Evolutionary conservation across 2,113 vertebrate species (phyloP).

Genomic region (Callochromis pleurospilus): DNA sequence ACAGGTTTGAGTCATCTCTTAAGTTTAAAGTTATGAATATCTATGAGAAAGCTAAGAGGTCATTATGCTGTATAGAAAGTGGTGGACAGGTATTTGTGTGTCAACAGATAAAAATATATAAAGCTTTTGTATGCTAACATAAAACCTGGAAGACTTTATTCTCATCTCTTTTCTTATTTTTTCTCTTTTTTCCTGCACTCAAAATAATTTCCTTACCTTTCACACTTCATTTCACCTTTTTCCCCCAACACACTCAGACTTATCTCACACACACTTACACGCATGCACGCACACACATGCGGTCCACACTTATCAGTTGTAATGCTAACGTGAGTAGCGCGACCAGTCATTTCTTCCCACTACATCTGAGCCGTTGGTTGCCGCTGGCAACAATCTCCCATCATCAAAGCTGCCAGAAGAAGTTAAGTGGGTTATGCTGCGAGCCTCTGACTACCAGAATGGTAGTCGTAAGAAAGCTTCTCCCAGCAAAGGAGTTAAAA

Average conservation of each 20-base stretch:
- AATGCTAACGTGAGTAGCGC: constrained; percentile 21
- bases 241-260: not conserved
- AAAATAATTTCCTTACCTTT: not conserved
- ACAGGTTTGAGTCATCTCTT: not conserved
- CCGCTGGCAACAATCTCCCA: constrained; percentile 33
- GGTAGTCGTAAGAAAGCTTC: not conserved
- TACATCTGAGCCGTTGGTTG: constrained; percentile 4
- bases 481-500: not conserved
- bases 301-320: not conserved
- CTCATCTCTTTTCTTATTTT: not conserved
- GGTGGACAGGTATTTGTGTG: not conserved
- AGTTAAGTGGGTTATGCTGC: constrained; percentile 20
- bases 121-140: not conserved
- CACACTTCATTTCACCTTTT: not conserved
- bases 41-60: not conserved
- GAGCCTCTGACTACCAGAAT: not conserved
- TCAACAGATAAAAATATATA: not conserved
- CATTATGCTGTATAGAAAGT: not conserved
- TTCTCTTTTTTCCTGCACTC: not conserved
- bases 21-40: not conserved
- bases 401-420: constrained; percentile 12
- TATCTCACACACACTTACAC: not conserved
- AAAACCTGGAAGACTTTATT: not conserved
- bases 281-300: not conserved
- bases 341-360: constrained; percentile 1